phyloP scores from a whole-genome alignment of 2,113 vertebrate genomes.

The Triplophysa siluroides region DNA sequence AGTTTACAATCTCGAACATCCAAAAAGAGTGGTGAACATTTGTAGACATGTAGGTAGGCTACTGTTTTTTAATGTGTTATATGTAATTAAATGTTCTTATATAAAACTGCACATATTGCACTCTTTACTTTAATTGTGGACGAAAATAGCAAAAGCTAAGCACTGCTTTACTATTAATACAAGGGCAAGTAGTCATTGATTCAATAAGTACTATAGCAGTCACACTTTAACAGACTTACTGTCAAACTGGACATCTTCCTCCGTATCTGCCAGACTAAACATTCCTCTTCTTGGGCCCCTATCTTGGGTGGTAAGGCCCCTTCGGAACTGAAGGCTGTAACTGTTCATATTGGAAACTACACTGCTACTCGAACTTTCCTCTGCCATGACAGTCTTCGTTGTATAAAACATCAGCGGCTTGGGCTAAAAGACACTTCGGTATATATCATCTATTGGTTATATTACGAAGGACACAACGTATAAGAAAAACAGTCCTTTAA shows the following conservation, averaged over 20 bases:
- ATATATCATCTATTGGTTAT: background rate
- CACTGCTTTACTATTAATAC: no score
- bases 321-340: slow-evolving; percentile 23
- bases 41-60: no score
- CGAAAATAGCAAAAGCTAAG: no score
- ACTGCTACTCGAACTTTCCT: slow-evolving; percentile 65
- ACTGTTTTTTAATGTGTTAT: no score
- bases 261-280: slow-evolving; percentile 62
- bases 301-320: slow-evolving; percentile 15
- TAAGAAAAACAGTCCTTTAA: background rate
- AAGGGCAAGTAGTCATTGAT: background rate
- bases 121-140: no score
- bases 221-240: slow-evolving; percentile 63
- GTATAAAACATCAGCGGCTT: slow-evolving; percentile 54
- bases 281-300: slow-evolving; percentile 32
- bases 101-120: background rate
- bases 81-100: no score
- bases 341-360: slow-evolving; percentile 11
- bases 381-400: slow-evolving; percentile 33
- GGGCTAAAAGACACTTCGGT: background rate
- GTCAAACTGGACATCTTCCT: slow-evolving; percentile 74
- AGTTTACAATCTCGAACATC: background rate
- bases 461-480: background rate
- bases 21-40: background rate
- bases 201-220: background rate